phyloP scores from a whole-genome alignment of 2,797 vertebrate species.

The Peromyscus aztecus region DNA sequence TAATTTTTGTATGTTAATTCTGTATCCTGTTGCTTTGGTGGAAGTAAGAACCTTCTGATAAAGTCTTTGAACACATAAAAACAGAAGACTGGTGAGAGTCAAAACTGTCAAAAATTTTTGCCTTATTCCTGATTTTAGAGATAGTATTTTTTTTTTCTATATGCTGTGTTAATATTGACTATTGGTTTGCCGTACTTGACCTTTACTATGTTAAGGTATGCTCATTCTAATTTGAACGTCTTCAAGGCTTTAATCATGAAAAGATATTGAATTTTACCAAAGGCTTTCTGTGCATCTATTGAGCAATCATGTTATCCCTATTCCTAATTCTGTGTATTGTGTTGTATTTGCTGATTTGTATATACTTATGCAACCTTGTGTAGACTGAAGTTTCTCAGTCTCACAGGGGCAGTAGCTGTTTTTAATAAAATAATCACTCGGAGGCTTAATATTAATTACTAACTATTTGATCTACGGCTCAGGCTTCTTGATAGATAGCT shows the following conservation, averaged over 20 bases:
- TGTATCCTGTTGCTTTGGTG: background rate
- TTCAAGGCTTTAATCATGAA: background rate
- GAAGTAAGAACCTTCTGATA: background rate
- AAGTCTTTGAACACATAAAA: background rate
- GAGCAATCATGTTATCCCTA: background rate
- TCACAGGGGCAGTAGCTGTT: too few relatives aligned
- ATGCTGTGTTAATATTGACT: background rate
- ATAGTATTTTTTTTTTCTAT: background rate
- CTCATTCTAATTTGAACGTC: background rate
- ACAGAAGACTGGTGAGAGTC: background rate
- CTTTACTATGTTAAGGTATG: background rate
- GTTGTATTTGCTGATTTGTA: background rate
- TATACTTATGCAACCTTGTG: background rate
- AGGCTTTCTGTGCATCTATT: background rate
- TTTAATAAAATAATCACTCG: too few relatives aligned
- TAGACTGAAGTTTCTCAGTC: too few relatives aligned
- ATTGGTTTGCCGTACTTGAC: background rate
- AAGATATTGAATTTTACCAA: background rate
- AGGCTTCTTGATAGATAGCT: too few relatives aligned
- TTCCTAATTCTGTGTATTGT: background rate
- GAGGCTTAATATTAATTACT: too few relatives aligned
- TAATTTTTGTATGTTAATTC: background rate
- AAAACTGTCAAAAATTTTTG: background rate
- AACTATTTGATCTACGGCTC: too few relatives aligned
- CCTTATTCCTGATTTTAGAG: background rate